phyloP scores from a whole-genome alignment of 2,113 vertebrate genomes.

The Chionomys nivalis region DNA sequence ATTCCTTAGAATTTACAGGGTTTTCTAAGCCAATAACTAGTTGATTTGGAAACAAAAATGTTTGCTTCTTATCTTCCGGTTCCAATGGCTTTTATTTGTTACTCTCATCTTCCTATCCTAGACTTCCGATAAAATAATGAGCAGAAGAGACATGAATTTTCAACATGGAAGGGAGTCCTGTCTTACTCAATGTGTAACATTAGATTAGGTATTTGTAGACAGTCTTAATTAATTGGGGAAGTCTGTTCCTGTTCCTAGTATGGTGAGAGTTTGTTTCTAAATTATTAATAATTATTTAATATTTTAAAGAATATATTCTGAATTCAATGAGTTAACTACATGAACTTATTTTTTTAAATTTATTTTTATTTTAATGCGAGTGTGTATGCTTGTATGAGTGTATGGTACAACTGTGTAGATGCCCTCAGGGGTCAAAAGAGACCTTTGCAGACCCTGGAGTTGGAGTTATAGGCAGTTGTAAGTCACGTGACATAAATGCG shows the following conservation, averaged over 20 bases:
- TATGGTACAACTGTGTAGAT: neutral
- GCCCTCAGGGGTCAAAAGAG: neutral
- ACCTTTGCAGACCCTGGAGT: rapidly evolving
- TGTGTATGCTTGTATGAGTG: neutral
- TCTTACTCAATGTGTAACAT: neutral
- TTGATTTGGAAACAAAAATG: neutral
- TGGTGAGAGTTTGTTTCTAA: neutral
- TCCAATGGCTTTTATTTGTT: neutral
- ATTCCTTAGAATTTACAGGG: neutral
- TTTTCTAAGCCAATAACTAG: neutral
- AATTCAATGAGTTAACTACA: neutral
- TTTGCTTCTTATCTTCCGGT: neutral
- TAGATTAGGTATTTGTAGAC: neutral
- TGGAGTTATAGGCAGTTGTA: neutral
- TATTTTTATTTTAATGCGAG: neutral
- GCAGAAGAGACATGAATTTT: neutral
- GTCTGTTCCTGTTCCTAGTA: neutral
- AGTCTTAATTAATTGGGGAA: neutral
- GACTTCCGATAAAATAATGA: neutral
- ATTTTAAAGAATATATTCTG: neutral
- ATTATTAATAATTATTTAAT: neutral
- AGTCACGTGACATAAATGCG: no score
- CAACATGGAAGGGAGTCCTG: neutral
- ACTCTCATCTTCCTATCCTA: neutral
- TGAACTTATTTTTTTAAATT: neutral